Evolutionary conservation across 2,797 vertebrate species (phyloP), one percentile per base, ranked within the genome.

Genomic region (Phylloscopus collybita): DNA sequence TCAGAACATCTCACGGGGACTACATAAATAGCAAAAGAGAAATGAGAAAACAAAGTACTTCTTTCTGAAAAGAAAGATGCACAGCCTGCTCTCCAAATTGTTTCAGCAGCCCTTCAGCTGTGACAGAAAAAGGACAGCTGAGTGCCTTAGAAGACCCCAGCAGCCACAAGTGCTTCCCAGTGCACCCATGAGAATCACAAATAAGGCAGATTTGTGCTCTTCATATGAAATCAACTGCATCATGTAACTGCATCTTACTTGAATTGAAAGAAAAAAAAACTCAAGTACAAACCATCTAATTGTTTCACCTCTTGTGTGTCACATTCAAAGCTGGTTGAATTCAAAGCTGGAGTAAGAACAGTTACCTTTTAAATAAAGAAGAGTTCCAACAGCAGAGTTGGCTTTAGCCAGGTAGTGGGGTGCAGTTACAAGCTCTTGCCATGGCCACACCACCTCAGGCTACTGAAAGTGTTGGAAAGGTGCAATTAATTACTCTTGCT

Each of bases 301-400:
- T 27, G 11, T 27, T 80, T 38, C 23, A 50, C 5, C 9, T 45
- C 49, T 6, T 7, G 10, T 7, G 9, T 23, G 15, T 17, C 38
- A 38, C 11, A 23, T 20, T 67, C 30, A 49, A 40, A 40, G 40
- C 40, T 40, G 9, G n/a, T n/a, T n/a, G n/a, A n/a, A 23, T 20
- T 67, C 30, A 49, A 40, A 40, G 40, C 40, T 40, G 9, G n/a
- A 64, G 5, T 38, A 6, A 61, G 40, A 69, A 40, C 8, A 45
- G 2, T 13, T 6, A 13, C 2, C 9, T 51, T 75, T 44, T 25
- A 13, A 36, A 36, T 38, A 15, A 16, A 73, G 18, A 62, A 53
- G 19, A 54, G 22, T 0, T 4, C 8, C 18, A 26, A 11, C 2
- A 45, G n/a, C 0, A 1, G 59, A 15, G 32, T 3, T 67, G 36